These are phyloP conservation scores for Physella acuta DNA, from an alignment of 1,140 invertebrate genomes.

Conservation along the genomic window DNA sequence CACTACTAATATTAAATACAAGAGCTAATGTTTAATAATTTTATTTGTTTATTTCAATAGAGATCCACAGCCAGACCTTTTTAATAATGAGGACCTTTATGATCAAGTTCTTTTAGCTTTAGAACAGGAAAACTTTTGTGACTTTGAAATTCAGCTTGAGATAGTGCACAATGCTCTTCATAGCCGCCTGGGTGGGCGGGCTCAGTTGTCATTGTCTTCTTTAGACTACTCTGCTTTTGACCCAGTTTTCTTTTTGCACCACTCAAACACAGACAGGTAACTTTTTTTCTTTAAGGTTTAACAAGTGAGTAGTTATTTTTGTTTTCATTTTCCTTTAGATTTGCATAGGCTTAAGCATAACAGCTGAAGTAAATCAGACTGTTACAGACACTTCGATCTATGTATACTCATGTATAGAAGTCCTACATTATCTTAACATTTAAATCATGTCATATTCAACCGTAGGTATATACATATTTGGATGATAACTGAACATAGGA, in stretches of 20 bases:
- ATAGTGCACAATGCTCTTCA: slow-evolving; percentile 31
- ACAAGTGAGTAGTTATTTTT: too few species aligned
- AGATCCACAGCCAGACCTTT: slow-evolving; percentile 27
- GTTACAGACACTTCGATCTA: too few species aligned
- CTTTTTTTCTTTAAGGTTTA: too few species aligned
- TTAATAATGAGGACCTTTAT: slow-evolving; percentile 17
- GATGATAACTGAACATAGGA: too few species aligned
- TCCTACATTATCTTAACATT: too few species aligned
- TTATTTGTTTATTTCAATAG: slow-evolving; percentile 16
- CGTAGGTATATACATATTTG: too few species aligned
- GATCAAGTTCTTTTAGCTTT: slow-evolving; percentile 26
- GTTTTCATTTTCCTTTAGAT: too few species aligned
- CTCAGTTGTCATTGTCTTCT: slow-evolving; percentile 20
- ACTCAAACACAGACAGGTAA: slow-evolving; percentile 26
- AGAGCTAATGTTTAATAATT: neutral
- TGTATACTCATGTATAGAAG: too few species aligned
- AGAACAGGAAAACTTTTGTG: slow-evolving; percentile 30
- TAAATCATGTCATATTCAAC: too few species aligned
- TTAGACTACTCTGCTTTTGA: slow-evolving; percentile 30
- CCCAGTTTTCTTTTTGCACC: slow-evolving; percentile 31
- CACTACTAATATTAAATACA: neutral
- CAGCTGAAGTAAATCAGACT: too few species aligned
- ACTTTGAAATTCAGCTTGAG: slow-evolving; percentile 35
- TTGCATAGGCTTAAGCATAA: too few species aligned
- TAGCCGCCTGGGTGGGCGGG: slow-evolving; percentile 19